phyloP scores from a whole-genome alignment of 2,797 vertebrate species.

The Saguinus oedipus region DNA sequence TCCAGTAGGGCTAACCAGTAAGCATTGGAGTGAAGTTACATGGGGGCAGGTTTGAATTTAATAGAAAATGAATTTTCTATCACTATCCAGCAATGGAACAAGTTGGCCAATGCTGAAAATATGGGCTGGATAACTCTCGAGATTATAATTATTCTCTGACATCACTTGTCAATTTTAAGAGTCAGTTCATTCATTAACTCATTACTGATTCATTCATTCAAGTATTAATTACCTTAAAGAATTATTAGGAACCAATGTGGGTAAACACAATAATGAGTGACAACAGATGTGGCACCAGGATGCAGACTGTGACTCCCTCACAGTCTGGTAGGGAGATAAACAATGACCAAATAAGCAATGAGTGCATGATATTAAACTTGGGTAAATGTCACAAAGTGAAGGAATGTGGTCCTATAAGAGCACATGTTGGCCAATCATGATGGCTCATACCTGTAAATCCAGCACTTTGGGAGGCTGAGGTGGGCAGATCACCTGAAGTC shows the following conservation, averaged over 20 bases:
- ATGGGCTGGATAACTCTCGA: not conserved
- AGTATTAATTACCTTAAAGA: not conserved
- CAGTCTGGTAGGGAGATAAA: not conserved
- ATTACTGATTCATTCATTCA: not conserved
- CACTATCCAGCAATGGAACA: not conserved
- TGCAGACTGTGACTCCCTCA: not conserved
- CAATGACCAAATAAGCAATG: not conserved
- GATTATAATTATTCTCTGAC: not conserved
- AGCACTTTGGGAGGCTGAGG: not conserved
- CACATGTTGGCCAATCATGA: not conserved
- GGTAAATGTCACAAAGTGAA: not conserved
- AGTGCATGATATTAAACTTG: not conserved
- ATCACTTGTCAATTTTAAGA: not conserved
- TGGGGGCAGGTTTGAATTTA: not conserved
- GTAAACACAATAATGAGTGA: not conserved
- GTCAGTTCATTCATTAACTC: constrained; percentile 15
- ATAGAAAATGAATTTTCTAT: constrained; percentile 44
- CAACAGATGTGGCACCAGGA: not conserved
- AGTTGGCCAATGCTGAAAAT: not conserved
- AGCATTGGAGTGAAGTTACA: not conserved
- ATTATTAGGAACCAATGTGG: not conserved
- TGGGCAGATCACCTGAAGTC: not conserved
- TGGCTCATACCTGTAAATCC: not conserved
- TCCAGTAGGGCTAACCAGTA: not conserved
- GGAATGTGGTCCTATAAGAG: not conserved